Conservation (phyloP, 2,113 vertebrate genomes). For the Urocitellus parryii region DNA sequence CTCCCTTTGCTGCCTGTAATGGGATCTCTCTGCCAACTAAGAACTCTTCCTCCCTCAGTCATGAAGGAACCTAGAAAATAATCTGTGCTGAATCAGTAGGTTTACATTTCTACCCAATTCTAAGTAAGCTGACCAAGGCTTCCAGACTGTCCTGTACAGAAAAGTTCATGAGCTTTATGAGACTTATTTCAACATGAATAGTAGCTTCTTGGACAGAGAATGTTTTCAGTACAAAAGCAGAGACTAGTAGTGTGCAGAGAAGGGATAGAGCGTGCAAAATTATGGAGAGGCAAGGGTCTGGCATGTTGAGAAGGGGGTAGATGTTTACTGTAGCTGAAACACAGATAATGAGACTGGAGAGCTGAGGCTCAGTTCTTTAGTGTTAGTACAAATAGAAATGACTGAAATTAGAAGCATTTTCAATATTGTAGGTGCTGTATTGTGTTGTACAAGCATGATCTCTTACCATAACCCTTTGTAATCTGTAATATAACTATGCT, state of each 20-base stretch:
- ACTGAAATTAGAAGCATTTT: conserved; percentile 41
- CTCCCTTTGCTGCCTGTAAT: conserved; percentile 23
- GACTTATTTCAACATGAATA: neutral
- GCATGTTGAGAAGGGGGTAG: neutral
- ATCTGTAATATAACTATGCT: neutral
- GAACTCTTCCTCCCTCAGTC: neutral
- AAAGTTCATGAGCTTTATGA: neutral
- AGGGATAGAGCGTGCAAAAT: neutral
- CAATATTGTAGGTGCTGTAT: neutral
- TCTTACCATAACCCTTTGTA: neutral
- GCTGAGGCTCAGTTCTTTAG: neutral
- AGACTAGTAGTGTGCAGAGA: neutral
- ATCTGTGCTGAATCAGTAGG: neutral
- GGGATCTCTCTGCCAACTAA: neutral
- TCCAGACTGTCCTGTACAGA: neutral
- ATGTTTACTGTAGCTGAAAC: neutral
- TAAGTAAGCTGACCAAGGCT: neutral
- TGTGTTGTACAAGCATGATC: neutral
- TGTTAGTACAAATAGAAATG: neutral
- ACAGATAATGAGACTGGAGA: neutral
- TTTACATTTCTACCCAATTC: neutral
- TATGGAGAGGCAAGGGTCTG: neutral
- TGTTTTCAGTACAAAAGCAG: neutral
- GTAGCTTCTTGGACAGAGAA: neutral
- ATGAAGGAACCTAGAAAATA: neutral